These are phyloP conservation scores for Adela reaumurella DNA, from an alignment of 2,888 invertebrate species.

Conservation along the genomic window DNA sequence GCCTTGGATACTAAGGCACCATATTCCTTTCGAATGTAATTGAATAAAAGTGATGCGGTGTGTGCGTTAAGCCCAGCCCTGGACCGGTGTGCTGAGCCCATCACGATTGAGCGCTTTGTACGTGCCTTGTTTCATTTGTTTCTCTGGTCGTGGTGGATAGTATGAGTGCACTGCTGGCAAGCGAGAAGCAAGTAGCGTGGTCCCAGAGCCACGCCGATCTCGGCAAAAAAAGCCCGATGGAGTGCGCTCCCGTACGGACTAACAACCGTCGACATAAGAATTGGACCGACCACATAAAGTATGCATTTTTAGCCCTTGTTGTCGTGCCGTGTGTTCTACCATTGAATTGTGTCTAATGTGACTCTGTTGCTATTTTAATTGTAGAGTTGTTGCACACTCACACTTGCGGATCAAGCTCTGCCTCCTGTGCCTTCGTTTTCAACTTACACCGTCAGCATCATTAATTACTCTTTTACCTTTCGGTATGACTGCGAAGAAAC, in stretches of 20 bases:
- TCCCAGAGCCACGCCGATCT: neutral
- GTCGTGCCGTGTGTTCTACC: neutral
- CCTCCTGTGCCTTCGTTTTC: too few species aligned
- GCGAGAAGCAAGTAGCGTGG: neutral
- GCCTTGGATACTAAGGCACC: too few species aligned
- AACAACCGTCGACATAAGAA: constrained; percentile 36
- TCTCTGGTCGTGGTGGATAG: neutral
- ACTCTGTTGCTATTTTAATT: too few species aligned
- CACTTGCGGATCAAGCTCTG: too few species aligned
- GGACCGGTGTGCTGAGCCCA: neutral
- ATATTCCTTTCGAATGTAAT: too few species aligned
- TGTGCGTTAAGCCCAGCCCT: neutral
- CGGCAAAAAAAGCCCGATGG: neutral
- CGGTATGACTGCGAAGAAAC: too few species aligned
- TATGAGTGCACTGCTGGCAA: neutral
- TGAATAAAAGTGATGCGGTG: too few species aligned
- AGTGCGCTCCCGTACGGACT: neutral
- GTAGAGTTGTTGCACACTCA: too few species aligned
- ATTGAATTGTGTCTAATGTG: neutral
- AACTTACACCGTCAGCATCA: too few species aligned
- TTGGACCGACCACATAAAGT: constrained; percentile 45
- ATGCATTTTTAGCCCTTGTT: constrained; percentile 16
- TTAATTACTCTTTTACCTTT: too few species aligned
- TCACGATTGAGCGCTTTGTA: neutral
- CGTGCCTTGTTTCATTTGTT: neutral